These are phyloP conservation scores for Sylvietta virens DNA, from an alignment of 2,113 vertebrate genomes.

Conservation along the genomic window DNA sequence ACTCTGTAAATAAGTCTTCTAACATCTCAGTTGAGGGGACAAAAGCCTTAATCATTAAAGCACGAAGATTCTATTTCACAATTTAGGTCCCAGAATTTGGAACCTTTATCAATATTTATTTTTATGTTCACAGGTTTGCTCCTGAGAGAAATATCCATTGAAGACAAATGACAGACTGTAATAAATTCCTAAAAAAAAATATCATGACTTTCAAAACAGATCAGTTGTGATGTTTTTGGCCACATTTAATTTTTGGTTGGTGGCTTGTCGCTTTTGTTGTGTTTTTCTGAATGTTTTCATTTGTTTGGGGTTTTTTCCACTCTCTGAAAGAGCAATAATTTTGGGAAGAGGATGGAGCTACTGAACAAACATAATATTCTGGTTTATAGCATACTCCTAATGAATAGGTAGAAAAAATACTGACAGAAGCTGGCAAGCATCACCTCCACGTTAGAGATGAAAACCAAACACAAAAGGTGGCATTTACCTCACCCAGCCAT, in stretches of 20 bases:
- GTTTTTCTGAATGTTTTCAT: background rate
- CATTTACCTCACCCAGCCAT: background rate
- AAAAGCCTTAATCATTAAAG: background rate
- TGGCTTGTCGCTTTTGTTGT: rapidly evolving
- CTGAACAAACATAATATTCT: background rate
- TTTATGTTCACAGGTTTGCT: background rate
- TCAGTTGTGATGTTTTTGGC: background rate
- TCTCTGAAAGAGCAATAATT: background rate
- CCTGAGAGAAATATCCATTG: background rate
- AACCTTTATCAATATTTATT: background rate
- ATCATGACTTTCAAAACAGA: background rate
- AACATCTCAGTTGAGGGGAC: background rate
- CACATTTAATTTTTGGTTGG: background rate
- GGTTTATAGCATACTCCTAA: background rate
- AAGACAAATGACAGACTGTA: rapidly evolving
- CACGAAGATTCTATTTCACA: background rate
- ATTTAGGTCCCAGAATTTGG: background rate
- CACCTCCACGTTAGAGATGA: background rate
- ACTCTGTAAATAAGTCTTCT: background rate
- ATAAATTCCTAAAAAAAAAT: background rate
- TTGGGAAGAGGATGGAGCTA: background rate
- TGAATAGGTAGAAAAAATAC: background rate
- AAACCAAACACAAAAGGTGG: background rate
- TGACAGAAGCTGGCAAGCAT: background rate
- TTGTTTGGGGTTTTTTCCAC: rapidly evolving